These are phyloP conservation scores for Nebria salina DNA, from an alignment of 2,888 invertebrate genomes.

Conservation along the genomic window DNA sequence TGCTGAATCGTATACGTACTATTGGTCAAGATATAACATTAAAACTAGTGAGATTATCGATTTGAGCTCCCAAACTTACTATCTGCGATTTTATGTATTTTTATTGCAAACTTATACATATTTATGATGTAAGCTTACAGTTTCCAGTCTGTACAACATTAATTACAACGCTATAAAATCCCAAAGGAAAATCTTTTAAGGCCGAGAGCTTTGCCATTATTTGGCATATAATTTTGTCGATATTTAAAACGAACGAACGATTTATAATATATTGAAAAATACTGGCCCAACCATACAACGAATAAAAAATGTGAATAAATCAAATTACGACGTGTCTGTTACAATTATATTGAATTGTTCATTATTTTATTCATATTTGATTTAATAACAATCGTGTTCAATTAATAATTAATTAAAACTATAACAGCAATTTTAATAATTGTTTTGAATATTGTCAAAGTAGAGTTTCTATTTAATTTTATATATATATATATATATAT, in stretches of 20 bases:
- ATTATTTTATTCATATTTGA: too few relatives aligned
- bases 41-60: conserved; percentile 21
- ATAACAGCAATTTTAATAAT: too few relatives aligned
- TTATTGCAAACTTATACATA: background rate
- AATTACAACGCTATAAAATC: background rate
- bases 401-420: too few relatives aligned
- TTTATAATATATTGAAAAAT: background rate
- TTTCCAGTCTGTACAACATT: background rate
- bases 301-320: background rate
- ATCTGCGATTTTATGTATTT: background rate
- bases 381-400: too few relatives aligned
- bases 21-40: conserved; percentile 26
- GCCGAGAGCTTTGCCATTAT: background rate
- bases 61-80: conserved; percentile 8
- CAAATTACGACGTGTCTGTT: too few relatives aligned
- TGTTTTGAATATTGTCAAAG: too few relatives aligned
- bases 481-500: too few relatives aligned
- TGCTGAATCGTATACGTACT: background rate
- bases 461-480: too few relatives aligned
- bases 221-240: background rate
- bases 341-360: too few relatives aligned
- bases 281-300: background rate
- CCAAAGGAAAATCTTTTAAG: background rate
- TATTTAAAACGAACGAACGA: background rate
- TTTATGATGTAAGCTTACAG: background rate